Conservation (phyloP, 2,113 vertebrate genomes). For the Sciurus niger region DNA sequence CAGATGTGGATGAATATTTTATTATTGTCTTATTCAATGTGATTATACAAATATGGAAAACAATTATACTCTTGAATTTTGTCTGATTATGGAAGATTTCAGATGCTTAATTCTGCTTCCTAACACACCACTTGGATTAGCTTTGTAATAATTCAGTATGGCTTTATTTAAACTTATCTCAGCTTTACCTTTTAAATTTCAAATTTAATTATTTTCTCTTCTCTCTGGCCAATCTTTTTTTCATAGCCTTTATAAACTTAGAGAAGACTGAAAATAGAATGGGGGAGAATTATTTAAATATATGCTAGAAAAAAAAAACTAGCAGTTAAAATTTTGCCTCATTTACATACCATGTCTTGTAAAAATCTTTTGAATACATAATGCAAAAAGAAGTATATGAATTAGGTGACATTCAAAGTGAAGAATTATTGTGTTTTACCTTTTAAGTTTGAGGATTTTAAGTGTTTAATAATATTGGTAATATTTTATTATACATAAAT, state of each 20-base stretch:
- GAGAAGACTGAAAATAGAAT: background rate
- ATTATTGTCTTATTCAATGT: background rate
- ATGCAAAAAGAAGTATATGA: background rate
- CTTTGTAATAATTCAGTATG: background rate
- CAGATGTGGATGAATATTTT: background rate
- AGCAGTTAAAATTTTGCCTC: background rate
- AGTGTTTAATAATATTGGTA: slow-evolving; percentile 7
- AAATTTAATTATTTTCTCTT: background rate
- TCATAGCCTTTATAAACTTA: background rate
- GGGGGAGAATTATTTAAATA: background rate
- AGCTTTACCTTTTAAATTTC: background rate
- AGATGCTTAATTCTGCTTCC: background rate
- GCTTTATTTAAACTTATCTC: background rate
- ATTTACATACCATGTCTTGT: background rate
- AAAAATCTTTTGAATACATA: background rate
- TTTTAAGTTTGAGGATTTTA: background rate
- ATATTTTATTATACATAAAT: background rate
- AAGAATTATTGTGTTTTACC: background rate
- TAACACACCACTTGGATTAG: background rate
- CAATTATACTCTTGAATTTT: background rate
- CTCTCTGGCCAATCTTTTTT: background rate
- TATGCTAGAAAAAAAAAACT: background rate
- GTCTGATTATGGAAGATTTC: background rate
- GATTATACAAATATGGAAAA: background rate
- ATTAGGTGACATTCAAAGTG: background rate